Evolutionary conservation across 1,140 invertebrate genomes (phyloP).

Genomic region (Pseudoatta argentina): DNA sequence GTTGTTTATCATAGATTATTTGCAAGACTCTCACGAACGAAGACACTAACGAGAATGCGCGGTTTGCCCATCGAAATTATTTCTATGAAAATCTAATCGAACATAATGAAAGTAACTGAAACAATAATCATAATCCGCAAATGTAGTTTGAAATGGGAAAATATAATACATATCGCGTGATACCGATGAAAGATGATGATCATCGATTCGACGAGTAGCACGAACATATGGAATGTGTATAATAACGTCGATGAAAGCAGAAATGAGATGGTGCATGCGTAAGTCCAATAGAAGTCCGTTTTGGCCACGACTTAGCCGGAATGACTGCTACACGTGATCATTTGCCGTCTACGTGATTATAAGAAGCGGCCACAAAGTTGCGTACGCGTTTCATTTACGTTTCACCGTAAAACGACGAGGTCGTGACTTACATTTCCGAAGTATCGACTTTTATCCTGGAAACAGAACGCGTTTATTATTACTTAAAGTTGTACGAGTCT

Average conservation of each 20-base stretch:
- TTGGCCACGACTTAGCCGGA: neutral
- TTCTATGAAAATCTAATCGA: neutral
- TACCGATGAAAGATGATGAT: conserved; percentile 25
- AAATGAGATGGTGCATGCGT: neutral
- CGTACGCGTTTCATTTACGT: conserved; percentile 17
- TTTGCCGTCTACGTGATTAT: conserved; percentile 14
- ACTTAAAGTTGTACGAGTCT: neutral
- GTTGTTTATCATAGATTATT: neutral
- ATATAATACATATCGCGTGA: conserved; percentile 37
- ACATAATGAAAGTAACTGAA: neutral
- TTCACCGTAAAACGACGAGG: conserved; percentile 21
- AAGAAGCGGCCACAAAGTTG: neutral
- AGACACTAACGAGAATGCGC: neutral
- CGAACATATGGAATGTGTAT: neutral
- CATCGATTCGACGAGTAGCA: conserved; percentile 26
- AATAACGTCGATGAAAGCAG: neutral
- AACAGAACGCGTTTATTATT: conserved; percentile 29
- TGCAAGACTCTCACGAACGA: neutral
- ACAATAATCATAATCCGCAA: conserved; percentile 8
- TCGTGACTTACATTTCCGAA: conserved; percentile 18
- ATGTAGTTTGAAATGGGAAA: conserved; percentile 25
- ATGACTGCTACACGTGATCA: neutral
- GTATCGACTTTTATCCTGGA: conserved; percentile 51
- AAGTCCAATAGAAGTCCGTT: neutral
- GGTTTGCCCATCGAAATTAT: neutral